phyloP scores from a whole-genome alignment of 2,113 vertebrate genomes.

The Beaufortia kweichowensis region DNA sequence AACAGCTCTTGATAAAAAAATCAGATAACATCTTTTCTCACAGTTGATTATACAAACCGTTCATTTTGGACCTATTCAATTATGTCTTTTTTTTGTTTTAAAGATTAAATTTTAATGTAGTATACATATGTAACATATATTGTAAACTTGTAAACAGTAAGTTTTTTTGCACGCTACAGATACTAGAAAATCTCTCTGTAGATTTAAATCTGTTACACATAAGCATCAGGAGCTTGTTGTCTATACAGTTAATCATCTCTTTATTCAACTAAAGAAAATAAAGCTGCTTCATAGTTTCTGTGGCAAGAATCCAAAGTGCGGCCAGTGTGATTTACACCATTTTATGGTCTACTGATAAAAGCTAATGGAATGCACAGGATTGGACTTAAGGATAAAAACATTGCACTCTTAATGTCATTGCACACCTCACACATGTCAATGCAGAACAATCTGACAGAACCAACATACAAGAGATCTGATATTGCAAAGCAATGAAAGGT shows the following conservation, averaged over 20 bases:
- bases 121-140: background rate
- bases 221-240: background rate
- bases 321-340: background rate
- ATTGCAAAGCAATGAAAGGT: constrained; percentile 12
- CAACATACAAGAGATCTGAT: background rate
- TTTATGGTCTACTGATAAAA: constrained; percentile 43
- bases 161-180: background rate
- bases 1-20: constrained; percentile 71
- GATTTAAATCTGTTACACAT: background rate
- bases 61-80: too few species aligned
- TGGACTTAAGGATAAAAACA: background rate
- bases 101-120: background rate
- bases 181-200: background rate
- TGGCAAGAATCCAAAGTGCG: constrained; percentile 30
- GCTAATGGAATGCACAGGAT: background rate
- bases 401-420: background rate
- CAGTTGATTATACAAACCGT: too few species aligned
- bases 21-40: constrained; percentile 58
- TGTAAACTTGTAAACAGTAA: too few species aligned
- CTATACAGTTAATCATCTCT: background rate
- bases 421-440: background rate
- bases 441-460: constrained; percentile 1
- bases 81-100: background rate
- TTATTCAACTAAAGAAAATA: background rate
- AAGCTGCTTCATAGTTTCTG: background rate